Evolutionary conservation across 2,888 invertebrate species (phyloP), one percentile per base, ranked within the genome.

Genomic region (Aphelenchoides bicaudatus): DNA sequence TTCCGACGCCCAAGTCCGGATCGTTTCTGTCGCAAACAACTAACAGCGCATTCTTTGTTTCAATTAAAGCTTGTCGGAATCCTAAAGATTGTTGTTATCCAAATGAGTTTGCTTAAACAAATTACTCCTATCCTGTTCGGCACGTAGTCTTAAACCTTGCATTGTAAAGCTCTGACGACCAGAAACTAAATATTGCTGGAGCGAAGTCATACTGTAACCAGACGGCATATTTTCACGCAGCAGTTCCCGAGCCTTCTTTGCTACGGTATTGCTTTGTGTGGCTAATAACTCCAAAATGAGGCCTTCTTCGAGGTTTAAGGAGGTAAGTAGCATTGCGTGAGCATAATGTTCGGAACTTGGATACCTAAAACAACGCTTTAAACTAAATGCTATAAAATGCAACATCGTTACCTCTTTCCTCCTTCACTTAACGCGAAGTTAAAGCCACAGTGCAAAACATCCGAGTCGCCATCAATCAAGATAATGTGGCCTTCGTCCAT

Each of bases 21-120:
- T 76, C 72, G 6, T 65, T 62, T n/a, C 66, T 53, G 48, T 76
- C 76, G 54, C 76, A 76, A 0, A 76, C 76, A 29, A 76, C 72
- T 6, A 76, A 51, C 19, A 76, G 62, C 6, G 73, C 66, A 34
- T 74, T 71, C 6, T 67, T 67, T 13, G 76, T 76, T 8, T 72
- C 68, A 65, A 74, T 62, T 23, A 76, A 55, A 5, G 70, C 58
- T 46, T 62, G 68, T 29, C 69, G 68, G 57, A 76, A 76, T 5
- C 65, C 75, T 70, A 46, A 25, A 72, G 58, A 10, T n/a, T 13
- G 13, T 34, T 34, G 13, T 34, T 34, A 34, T 34, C 13, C 16
- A 16, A 16, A 34, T 16, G 34, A 34, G 34, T 13, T 13, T 34
- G 16, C 16, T 34, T 16, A 13, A 16, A 13, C 16, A 2, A 56